Conservation (phyloP, 2,113 vertebrate species). For the Pteronura brasiliensis region DNA sequence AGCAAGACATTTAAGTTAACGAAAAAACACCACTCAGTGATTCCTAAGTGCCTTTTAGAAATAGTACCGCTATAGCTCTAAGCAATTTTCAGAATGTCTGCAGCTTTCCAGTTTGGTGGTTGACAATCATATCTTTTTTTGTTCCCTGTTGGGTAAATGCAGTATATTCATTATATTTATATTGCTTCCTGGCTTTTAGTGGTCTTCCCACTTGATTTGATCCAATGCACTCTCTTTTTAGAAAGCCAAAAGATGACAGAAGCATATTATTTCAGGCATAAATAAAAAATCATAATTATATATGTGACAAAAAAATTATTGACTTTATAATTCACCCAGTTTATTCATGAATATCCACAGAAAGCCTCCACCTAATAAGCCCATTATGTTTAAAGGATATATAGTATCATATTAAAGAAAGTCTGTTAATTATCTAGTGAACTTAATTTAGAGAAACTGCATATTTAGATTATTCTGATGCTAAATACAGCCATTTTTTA, state of each 20-base stretch:
- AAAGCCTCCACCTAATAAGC: background rate
- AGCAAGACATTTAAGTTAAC: background rate
- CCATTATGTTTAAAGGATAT: background rate
- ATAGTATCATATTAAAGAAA: background rate
- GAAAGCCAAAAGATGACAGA: background rate
- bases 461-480: background rate
- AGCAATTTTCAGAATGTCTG: conserved; percentile 1
- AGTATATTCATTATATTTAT: background rate
- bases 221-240: background rate
- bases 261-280: background rate
- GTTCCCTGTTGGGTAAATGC: background rate
- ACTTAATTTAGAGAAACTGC: background rate
- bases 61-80: background rate
- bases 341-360: background rate
- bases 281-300: background rate
- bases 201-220: background rate
- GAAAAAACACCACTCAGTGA: background rate
- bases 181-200: background rate
- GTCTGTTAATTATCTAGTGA: background rate
- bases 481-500: background rate
- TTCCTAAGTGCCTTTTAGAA: background rate
- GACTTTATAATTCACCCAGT: background rate
- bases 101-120: background rate
- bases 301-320: background rate
- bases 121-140: background rate